These are phyloP conservation scores for Epizoanthus rinbou DNA, from an alignment of 92 coral and sea anemone genomes.

Conservation along the genomic window DNA sequence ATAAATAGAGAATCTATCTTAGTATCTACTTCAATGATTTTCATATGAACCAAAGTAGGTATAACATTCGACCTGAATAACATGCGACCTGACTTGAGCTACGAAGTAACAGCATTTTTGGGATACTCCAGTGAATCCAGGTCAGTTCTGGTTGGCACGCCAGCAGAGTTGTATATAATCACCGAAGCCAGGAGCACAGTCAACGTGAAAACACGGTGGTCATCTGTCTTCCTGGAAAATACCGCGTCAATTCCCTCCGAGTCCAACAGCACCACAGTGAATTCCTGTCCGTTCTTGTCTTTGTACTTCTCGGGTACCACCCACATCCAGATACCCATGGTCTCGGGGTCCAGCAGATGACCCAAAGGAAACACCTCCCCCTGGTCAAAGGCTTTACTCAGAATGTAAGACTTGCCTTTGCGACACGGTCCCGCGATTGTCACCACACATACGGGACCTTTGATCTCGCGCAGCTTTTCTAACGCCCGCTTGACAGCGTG, in stretches of 20 bases:
- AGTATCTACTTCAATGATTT: too few species aligned
- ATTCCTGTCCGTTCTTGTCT: constrained; percentile 59
- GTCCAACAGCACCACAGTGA: constrained; percentile 82
- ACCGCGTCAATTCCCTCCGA: constrained; percentile 80
- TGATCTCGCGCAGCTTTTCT: constrained; percentile 55
- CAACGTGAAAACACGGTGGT: constrained; percentile 71
- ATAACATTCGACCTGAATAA: neutral
- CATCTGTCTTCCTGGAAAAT: constrained; percentile 49
- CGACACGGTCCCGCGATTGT: constrained; percentile 91
- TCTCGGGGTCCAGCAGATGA: constrained; percentile 79
- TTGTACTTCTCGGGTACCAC: constrained; percentile 57
- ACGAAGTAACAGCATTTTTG: neutral
- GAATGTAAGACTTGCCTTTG: constrained; percentile 85
- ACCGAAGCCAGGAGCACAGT: constrained; percentile 77
- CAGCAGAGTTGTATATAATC: constrained; percentile 71
- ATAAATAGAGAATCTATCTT: too few species aligned
- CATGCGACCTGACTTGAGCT: neutral
- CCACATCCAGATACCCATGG: constrained; percentile 94
- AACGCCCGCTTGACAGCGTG: constrained; percentile 58
- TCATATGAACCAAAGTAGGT: neutral
- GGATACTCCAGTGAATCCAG: constrained; percentile 45
- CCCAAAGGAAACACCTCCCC: constrained; percentile 80
- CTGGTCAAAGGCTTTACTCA: constrained; percentile 73
- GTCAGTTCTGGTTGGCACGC: constrained; percentile 44
- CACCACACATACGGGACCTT: constrained; percentile 75